Evolutionary conservation across 2,797 vertebrate genomes (phyloP).

Genomic region (Artibeus jamaicensis): DNA sequence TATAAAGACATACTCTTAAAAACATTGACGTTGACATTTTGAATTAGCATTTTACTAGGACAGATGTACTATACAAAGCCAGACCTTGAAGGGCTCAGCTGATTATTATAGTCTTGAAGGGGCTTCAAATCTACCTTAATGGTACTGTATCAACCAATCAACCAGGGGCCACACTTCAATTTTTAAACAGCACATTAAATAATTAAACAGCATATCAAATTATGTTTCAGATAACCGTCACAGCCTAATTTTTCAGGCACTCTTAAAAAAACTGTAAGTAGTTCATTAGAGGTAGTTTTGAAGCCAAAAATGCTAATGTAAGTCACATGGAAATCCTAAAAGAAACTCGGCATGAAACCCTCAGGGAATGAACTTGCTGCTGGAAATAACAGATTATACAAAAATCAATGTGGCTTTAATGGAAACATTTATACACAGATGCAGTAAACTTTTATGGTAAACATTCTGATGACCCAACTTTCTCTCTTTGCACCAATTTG

Average conservation of each 20-base stretch:
- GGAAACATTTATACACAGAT: neutral
- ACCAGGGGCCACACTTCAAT: constrained; percentile 63
- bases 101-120: constrained; percentile 52
- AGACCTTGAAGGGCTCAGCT: constrained; percentile 36
- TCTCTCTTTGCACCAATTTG: neutral
- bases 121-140: constrained; percentile 58
- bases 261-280: constrained; percentile 53
- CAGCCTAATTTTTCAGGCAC: constrained; percentile 65
- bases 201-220: constrained; percentile 74
- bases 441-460: neutral
- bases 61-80: constrained; percentile 44
- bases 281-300: constrained; percentile 59
- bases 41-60: constrained; percentile 49
- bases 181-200: constrained; percentile 73
- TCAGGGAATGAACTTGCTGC: neutral
- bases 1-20: constrained; percentile 51
- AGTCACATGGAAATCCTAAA: constrained; percentile 50
- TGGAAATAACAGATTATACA: constrained; percentile 60
- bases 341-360: constrained; percentile 34
- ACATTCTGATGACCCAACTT: neutral
- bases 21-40: neutral
- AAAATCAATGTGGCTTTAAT: constrained; percentile 1
- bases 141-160: constrained; percentile 50
- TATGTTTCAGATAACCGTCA: constrained; percentile 66
- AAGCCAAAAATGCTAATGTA: constrained; percentile 63